Percentiles rank a stretch among this genome's conserved stretches.
phyloP scores from a whole-genome alignment of 2,113 vertebrate genomes.

The Oncorhynchus clarkii region DNA sequence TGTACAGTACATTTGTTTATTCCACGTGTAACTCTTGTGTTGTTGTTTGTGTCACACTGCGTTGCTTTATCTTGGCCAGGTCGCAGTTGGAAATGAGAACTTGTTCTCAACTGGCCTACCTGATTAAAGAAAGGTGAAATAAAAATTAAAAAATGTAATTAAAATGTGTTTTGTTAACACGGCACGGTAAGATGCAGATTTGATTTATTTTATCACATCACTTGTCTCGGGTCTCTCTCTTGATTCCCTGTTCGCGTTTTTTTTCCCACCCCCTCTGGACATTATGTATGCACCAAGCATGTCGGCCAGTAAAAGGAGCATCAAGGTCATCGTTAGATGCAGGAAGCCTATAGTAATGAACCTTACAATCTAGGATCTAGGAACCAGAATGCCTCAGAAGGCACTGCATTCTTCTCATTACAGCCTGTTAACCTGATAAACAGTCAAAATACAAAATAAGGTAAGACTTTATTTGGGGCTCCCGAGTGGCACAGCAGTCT shows the following conservation, averaged over 20 bases:
- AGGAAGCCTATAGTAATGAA: conserved; percentile 45
- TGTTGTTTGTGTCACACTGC: too few species aligned
- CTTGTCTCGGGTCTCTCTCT: conserved; percentile 25
- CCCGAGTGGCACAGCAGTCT: too few species aligned
- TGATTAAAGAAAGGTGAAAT: too few species aligned
- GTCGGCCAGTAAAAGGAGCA: conserved; percentile 22
- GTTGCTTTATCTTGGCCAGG: too few species aligned
- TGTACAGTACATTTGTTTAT: too few species aligned
- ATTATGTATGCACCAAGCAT: conserved; percentile 25
- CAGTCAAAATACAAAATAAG: background rate
- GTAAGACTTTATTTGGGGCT: background rate
- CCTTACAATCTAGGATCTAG: conserved; percentile 14
- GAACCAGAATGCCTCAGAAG: background rate
- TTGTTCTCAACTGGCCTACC: too few species aligned
- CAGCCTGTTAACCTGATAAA: background rate
- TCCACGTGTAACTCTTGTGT: too few species aligned
- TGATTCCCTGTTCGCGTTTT: conserved; percentile 1
- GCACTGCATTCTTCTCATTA: background rate
- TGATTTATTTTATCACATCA: conserved; percentile 39
- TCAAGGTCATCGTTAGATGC: conserved; percentile 51
- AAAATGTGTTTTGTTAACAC: conserved; percentile 34
- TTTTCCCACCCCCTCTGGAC: background rate
- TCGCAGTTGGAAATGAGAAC: too few species aligned
- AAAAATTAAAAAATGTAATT: rapidly evolving
- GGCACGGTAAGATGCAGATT: conserved; percentile 23